phyloP scores from a whole-genome alignment of 2,888 invertebrate species.

The Creontiades dilutus region DNA sequence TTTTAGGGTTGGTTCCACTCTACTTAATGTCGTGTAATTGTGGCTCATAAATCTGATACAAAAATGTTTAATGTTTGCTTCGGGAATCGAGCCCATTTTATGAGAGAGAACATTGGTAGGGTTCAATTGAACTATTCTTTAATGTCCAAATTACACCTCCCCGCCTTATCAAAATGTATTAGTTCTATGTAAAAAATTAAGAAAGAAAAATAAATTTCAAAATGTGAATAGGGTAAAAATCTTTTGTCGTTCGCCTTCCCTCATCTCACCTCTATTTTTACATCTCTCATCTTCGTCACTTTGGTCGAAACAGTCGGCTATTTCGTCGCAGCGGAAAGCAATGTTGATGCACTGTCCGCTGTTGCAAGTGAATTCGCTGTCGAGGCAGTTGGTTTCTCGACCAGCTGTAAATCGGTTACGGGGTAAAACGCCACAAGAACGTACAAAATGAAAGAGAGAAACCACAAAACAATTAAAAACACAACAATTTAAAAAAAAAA shows the following conservation, averaged over 20 bases:
- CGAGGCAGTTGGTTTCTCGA: constrained; percentile 39
- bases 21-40: no score
- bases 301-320: constrained; percentile 79
- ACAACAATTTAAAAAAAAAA: background rate
- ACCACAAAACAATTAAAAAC: background rate
- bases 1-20: no score
- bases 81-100: no score
- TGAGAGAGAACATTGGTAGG: no score
- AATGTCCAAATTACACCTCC: no score
- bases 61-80: no score
- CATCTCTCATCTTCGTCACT: constrained; percentile 77
- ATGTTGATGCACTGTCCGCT: constrained; percentile 83
- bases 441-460: background rate
- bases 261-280: constrained; percentile 61
- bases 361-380: constrained; percentile 84
- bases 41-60: no score
- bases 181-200: no score
- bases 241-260: constrained; percentile 11
- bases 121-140: no score
- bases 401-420: constrained; percentile 16
- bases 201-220: no score
- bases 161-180: no score
- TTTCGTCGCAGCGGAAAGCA: constrained; percentile 79
- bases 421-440: constrained; percentile 31
- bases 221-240: no score